Base-by-base conservation (phyloP, 2,888 invertebrate species). In the Dynastes hyllus region DNA sequence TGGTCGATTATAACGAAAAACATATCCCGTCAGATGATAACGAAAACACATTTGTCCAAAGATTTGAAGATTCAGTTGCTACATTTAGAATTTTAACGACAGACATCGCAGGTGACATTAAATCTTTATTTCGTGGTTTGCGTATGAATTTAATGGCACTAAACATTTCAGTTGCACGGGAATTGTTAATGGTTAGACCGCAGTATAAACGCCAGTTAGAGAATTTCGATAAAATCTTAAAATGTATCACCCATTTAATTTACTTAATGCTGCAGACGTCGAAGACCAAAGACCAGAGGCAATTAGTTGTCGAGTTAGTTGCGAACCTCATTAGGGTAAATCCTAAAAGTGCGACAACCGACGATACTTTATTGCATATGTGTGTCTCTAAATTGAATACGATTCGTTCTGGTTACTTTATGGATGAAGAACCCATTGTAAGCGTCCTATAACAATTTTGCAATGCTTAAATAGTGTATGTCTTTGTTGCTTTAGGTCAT, bases 341-440 rank as follows among this genome's bases (percentile, higher is more conserved):
- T 88, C 93, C 95, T 76, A 92, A 92, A 81, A 94, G 94, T 84
- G 92, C 93, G 8, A 91, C 91, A 85, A 92, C 93, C 78, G 94
- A 94, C 80, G 96, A 96, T 88, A 93, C 95, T n/a, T 90, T 97
- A 81, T 91, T 98, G 80, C 97, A 97, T 90, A 91, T 97, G 82
- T 94, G 95, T 86, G 95, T 95, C 78, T 95, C 94, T 61, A 93
- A 93, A 82, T 91, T 94, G 82, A 96, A 95, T 90, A 94, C 94
- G 13, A 93, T 96, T 83, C 93, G 93, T 86, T 94, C 95, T 86
- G 93, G 93, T 83, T 94, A 95, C 89, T 94, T 95, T 87, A 91
- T 92, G 80, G 94, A 94, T 84, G 94, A 94, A 86, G 91, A 91
- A 85, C 91, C 89, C 16, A 86, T 88, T 80, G 88, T 89, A 86